Conservation (phyloP, 2,797 vertebrate genomes). For the Tarsius wallacei region DNA sequence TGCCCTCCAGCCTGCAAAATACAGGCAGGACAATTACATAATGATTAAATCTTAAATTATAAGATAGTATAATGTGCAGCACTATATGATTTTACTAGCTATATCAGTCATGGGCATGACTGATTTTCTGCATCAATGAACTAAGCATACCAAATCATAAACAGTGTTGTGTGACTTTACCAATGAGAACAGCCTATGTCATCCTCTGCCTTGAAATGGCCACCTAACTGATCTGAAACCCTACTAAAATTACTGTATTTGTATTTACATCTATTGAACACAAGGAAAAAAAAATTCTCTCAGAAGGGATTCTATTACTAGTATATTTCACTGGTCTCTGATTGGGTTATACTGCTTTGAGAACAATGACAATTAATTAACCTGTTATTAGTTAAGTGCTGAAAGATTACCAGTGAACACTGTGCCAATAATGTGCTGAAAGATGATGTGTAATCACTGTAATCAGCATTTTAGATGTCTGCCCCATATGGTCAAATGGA, state of each 20-base stretch:
- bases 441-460: background rate
- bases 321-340: background rate
- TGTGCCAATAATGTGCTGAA: background rate
- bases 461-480: background rate
- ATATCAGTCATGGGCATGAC: background rate
- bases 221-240: background rate
- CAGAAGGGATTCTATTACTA: background rate
- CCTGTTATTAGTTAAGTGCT: background rate
- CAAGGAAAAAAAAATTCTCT: background rate
- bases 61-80: background rate
- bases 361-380: background rate
- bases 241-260: background rate
- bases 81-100: background rate
- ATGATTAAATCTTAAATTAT: background rate
- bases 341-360: background rate
- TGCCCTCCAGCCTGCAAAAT: background rate
- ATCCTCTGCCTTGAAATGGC: background rate
- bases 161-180: background rate
- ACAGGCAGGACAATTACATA: background rate
- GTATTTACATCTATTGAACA: background rate
- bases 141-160: fast-evolving
- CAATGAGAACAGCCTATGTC: background rate
- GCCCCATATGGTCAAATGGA: background rate
- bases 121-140: background rate
- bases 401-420: background rate